Evolutionary conservation across 2,888 invertebrate species (phyloP).

Genomic region (Marasmarcha lunaedactyla): DNA sequence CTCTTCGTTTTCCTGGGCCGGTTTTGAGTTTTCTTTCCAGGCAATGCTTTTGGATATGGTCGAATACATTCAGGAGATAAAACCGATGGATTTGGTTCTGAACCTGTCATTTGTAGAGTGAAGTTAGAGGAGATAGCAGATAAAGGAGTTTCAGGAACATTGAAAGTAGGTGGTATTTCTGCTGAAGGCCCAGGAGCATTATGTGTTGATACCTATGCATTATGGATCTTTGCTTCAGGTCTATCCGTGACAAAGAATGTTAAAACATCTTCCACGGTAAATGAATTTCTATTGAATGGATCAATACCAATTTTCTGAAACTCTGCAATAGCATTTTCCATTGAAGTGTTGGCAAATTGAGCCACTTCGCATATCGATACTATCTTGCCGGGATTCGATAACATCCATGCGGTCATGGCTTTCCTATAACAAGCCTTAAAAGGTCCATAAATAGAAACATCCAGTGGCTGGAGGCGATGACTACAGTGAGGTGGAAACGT

Average conservation of each 20-base stretch:
- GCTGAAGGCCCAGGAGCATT: too few species aligned
- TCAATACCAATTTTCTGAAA: constrained; percentile 9
- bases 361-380: constrained; percentile 15
- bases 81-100: too few species aligned
- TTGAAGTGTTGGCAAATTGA: constrained; percentile 12
- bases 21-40: too few species aligned
- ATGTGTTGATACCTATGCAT: too few species aligned
- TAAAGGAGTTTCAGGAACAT: too few species aligned
- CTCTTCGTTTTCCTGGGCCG: too few species aligned
- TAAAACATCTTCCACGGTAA: constrained; percentile 11
- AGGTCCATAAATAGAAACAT: constrained; percentile 7
- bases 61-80: too few species aligned
- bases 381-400: constrained; percentile 14
- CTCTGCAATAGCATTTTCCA: constrained; percentile 12
- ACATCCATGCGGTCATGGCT: constrained; percentile 16
- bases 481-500: constrained; percentile 9
- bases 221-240: constrained; percentile 9
- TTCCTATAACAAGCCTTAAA: too few species aligned
- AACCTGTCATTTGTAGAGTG: too few species aligned
- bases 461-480: constrained; percentile 13
- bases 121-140: too few species aligned
- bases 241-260: constrained; percentile 11
- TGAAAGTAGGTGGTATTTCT: too few species aligned
- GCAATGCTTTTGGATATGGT: too few species aligned
- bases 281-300: constrained; percentile 8